phyloP scores from a whole-genome alignment of 2,888 invertebrate genomes.

The Lapara coniferarum region DNA sequence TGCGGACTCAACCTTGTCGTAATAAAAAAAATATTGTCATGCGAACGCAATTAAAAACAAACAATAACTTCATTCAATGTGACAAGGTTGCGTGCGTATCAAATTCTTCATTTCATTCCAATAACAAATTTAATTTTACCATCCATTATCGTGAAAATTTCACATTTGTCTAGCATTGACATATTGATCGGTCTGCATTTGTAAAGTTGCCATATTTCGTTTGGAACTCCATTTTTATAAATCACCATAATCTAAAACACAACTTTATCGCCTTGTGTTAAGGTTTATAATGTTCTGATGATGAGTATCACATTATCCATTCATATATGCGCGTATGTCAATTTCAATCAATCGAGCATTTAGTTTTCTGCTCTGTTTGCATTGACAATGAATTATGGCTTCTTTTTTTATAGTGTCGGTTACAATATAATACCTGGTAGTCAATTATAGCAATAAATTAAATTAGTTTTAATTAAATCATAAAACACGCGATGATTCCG shows the following conservation, averaged over 20 bases:
- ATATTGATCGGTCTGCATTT: neutral
- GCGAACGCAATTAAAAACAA: constrained; percentile 33
- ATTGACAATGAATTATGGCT: constrained; percentile 26
- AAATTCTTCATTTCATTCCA: constrained; percentile 25
- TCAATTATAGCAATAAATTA: constrained; percentile 3
- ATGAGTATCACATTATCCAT: neutral
- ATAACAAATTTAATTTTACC: constrained; percentile 9
- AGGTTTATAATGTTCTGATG: neutral
- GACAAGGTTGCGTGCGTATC: constrained; percentile 38
- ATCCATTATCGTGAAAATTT: neutral
- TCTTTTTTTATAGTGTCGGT: constrained; percentile 11
- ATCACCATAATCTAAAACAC: neutral
- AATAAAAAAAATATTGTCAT: constrained; percentile 5
- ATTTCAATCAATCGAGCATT: constrained; percentile 37
- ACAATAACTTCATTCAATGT: constrained; percentile 37
- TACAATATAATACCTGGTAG: constrained; percentile 10
- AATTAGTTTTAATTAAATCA: constrained; percentile 3
- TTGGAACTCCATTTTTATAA: neutral
- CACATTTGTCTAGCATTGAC: constrained; percentile 16
- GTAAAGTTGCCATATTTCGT: constrained; percentile 16
- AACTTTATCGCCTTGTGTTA: neutral
- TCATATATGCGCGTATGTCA: constrained; percentile 31
- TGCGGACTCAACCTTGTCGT: constrained; percentile 22
- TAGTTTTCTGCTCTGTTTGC: constrained; percentile 33
- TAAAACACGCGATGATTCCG: neutral